These are phyloP conservation scores for Prunella fulvescens DNA, from an alignment of 2,113 vertebrate genomes.

Conservation along the genomic window DNA sequence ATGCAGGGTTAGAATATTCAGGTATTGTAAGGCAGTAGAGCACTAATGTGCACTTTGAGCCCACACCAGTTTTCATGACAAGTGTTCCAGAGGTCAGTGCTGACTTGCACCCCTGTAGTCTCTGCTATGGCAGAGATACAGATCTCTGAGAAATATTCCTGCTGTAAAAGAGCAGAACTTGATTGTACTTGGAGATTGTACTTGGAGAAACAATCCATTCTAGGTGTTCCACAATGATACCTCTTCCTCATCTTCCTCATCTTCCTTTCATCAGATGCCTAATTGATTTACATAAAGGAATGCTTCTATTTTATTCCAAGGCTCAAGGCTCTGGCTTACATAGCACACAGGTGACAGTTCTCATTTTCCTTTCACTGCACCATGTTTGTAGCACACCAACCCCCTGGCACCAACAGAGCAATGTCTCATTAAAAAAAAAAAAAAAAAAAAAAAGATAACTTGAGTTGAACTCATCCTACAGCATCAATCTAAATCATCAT, in stretches of 20 bases:
- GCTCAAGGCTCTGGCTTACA: neutral
- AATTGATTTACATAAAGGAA: neutral
- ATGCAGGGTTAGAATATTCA: neutral
- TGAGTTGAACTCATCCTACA: neutral
- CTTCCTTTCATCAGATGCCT: neutral
- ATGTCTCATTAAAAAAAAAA: neutral
- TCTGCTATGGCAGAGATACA: neutral
- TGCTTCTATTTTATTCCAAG: neutral
- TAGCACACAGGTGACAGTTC: accelerated
- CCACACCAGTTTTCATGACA: neutral
- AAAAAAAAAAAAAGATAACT: neutral
- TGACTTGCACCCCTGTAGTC: neutral
- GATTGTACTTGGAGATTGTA: neutral
- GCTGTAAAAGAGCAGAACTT: neutral
- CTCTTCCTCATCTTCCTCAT: neutral
- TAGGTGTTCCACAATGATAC: neutral
- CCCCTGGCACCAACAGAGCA: accelerated
- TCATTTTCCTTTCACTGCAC: neutral
- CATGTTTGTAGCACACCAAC: neutral
- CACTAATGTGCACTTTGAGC: neutral
- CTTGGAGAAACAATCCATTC: neutral
- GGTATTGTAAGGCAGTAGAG: neutral
- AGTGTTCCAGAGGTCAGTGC: neutral
- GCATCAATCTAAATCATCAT: neutral
- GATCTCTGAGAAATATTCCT: neutral